Conservation (phyloP, 2,888 invertebrate genomes). For the Apodemia mormo region DNA sequence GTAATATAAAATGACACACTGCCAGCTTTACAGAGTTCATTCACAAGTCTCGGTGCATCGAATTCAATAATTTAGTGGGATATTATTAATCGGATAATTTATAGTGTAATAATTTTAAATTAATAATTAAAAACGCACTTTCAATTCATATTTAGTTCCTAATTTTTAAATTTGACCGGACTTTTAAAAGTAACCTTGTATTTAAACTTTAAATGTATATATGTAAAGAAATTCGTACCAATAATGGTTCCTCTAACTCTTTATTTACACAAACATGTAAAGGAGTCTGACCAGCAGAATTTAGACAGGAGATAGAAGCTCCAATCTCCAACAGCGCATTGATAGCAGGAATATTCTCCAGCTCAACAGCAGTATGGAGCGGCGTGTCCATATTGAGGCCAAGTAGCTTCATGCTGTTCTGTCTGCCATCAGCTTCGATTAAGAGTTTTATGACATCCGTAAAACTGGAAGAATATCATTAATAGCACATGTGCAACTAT, state of each 20-base stretch:
- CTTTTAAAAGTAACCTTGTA: too few relatives aligned
- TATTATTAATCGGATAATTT: too few relatives aligned
- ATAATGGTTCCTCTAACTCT: conserved; percentile 64
- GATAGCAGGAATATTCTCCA: conserved; percentile 67
- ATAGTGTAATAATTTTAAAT: too few relatives aligned
- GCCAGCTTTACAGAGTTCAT: too few relatives aligned
- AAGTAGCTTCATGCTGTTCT: conserved; percentile 48
- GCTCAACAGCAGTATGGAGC: conserved; percentile 76
- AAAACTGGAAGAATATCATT: conserved; percentile 44
- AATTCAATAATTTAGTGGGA: too few relatives aligned
- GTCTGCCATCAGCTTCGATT: conserved; percentile 50
- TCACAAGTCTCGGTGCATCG: too few relatives aligned
- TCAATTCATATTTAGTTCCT: too few relatives aligned
- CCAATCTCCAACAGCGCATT: conserved; percentile 64
- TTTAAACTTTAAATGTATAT: background rate
- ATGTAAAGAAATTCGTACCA: conserved; percentile 43
- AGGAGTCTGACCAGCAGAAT: conserved; percentile 71
- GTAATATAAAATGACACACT: too few relatives aligned
- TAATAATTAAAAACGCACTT: too few relatives aligned
- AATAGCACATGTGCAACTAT: too few relatives aligned
- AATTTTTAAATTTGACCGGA: too few relatives aligned
- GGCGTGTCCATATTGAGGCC: conserved; percentile 62
- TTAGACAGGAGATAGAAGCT: conserved; percentile 62
- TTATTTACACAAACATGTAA: conserved; percentile 76
- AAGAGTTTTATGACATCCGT: conserved; percentile 56